phyloP scores from a whole-genome alignment of 2,113 vertebrate genomes.

The Lasiurus cinereus region DNA sequence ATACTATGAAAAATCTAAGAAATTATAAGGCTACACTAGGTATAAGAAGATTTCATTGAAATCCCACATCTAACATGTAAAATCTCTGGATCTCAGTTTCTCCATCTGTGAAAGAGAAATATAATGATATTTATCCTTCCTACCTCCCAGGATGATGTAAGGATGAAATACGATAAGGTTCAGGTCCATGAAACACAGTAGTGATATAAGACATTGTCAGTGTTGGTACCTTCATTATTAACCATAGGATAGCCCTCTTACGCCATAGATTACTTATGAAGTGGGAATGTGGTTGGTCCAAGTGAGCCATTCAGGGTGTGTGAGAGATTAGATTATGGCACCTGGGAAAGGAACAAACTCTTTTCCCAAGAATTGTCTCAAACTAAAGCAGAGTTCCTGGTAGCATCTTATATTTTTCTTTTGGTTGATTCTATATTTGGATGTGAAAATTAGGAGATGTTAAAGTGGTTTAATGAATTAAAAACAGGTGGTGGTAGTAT shows the following conservation, averaged over 20 bases:
- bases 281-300: background rate
- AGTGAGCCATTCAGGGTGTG: background rate
- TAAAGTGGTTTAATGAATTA: background rate
- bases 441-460: background rate
- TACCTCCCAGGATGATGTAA: background rate
- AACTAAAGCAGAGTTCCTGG: background rate
- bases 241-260: background rate
- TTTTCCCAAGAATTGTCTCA: background rate
- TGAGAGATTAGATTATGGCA: background rate
- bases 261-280: background rate
- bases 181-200: background rate
- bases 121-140: background rate
- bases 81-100: background rate
- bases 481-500: background rate
- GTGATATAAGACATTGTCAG: background rate
- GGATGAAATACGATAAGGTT: background rate
- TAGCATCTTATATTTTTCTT: background rate
- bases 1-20: background rate
- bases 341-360: background rate
- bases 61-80: background rate
- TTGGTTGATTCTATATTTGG: background rate
- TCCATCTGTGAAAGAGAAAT: background rate
- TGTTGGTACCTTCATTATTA: background rate
- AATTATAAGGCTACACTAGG: background rate
- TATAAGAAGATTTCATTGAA: constrained; percentile 17